phyloP scores from a whole-genome alignment of 2,888 invertebrate genomes.

The Cepaea hortensis region DNA sequence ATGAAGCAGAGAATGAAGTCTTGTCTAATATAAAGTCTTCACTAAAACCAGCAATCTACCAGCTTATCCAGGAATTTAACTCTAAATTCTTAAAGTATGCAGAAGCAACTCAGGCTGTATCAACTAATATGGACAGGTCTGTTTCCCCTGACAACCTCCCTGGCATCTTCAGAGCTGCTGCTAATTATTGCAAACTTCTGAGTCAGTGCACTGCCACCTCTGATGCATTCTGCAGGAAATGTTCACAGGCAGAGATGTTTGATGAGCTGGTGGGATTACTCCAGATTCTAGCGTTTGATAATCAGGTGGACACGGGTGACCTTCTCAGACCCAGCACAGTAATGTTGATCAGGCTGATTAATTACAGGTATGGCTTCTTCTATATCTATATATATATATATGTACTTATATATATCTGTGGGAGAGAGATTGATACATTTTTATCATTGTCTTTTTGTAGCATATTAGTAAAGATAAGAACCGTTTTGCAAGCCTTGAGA shows the following conservation, averaged over 20 bases:
- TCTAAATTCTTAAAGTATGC: neutral
- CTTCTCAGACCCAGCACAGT: neutral
- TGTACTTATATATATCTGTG: neutral
- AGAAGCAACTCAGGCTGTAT: neutral
- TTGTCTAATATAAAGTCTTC: neutral
- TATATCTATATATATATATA: neutral
- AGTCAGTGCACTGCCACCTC: neutral
- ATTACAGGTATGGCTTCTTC: slow-evolving; percentile 6
- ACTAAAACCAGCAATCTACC: neutral
- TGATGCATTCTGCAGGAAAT: neutral
- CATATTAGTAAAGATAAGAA: neutral
- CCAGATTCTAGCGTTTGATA: neutral
- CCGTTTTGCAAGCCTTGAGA: too few species aligned
- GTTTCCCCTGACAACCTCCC: neutral
- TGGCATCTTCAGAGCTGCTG: neutral
- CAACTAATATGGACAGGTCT: neutral
- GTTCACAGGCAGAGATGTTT: slow-evolving; percentile 11
- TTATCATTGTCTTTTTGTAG: neutral
- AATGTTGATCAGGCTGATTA: slow-evolving; percentile 19
- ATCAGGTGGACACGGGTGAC: neutral
- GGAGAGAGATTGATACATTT: neutral
- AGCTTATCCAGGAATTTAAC: slow-evolving; percentile 1
- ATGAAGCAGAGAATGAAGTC: neutral
- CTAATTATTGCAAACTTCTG: slow-evolving; percentile 23
- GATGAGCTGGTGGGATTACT: neutral